phyloP scores from a whole-genome alignment of 2,797 vertebrate genomes.

The Malacoctenus gilli region DNA sequence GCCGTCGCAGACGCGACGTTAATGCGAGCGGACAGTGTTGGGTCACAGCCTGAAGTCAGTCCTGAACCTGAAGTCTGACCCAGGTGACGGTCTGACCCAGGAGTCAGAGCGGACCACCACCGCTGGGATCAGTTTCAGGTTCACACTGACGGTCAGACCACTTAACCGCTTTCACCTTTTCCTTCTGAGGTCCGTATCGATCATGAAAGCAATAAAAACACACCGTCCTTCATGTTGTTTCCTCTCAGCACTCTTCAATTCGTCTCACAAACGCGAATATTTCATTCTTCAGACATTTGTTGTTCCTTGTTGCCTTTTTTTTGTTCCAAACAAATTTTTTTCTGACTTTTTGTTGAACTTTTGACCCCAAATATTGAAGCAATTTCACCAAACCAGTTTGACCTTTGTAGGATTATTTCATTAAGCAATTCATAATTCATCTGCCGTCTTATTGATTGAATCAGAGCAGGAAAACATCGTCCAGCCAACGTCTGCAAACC shows the following conservation, averaged over 20 bases:
- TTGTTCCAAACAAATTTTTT: neutral
- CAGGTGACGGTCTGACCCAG: neutral
- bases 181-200: no score
- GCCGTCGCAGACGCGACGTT: conserved; percentile 7
- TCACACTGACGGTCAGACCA: neutral
- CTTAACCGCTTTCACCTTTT: no score
- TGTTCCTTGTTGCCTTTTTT: no score
- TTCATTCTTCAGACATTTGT: no score
- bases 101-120: no score
- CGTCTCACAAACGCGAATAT: no score
- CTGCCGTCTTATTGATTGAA: conserved; percentile 7
- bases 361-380: conserved; percentile 19
- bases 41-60: conserved; percentile 19
- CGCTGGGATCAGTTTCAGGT: no score
- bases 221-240: no score
- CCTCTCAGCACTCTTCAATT: no score
- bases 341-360: conserved; percentile 4
- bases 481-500: conserved; percentile 1
- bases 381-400: no score
- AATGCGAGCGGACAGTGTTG: conserved; percentile 8
- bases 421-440: neutral
- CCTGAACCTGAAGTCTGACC: conserved; percentile 11
- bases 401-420: no score
- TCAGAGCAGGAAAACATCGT: conserved; percentile 3
- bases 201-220: no score